A percentile compares a stretch with the other conserved stretches of the same genome.
phyloP scores from a whole-genome alignment of 1,140 invertebrate species.

The Drosophila nasuta region DNA sequence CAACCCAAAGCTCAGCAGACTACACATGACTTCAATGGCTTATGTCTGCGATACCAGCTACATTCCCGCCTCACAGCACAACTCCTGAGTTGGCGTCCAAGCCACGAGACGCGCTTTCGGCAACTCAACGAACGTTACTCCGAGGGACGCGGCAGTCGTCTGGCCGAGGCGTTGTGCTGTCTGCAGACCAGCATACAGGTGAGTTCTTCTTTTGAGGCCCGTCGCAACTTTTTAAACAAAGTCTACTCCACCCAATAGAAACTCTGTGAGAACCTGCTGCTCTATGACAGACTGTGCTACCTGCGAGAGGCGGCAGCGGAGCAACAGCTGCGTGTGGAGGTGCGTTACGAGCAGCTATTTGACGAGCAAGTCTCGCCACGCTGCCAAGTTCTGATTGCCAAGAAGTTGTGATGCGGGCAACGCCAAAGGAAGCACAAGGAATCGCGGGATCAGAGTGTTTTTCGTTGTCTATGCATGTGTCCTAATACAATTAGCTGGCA shows the following conservation, averaged over 20 bases:
- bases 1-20: background rate
- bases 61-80: slow-evolving; percentile 11
- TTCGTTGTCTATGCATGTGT: slow-evolving; percentile 15
- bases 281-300: slow-evolving; percentile 88
- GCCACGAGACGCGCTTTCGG: slow-evolving; percentile 50
- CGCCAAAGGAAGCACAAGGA: background rate
- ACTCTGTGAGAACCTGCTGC: slow-evolving; percentile 89
- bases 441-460: slow-evolving; percentile 13
- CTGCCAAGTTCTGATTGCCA: slow-evolving; percentile 86
- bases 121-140: slow-evolving; percentile 44
- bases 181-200: slow-evolving; percentile 79
- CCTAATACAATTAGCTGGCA: slow-evolving; percentile 62
- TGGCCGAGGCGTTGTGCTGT: slow-evolving; percentile 74
- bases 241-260: slow-evolving; percentile 76
- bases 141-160: slow-evolving; percentile 33
- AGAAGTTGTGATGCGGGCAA: slow-evolving; percentile 67
- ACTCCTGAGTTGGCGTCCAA: slow-evolving; percentile 26
- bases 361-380: slow-evolving; percentile 87
- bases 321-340: slow-evolving; percentile 78
- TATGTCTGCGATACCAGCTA: slow-evolving; percentile 41
- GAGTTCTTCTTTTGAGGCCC: slow-evolving; percentile 26
- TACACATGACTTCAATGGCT: slow-evolving; percentile 19
- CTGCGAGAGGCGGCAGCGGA: slow-evolving; percentile 86
- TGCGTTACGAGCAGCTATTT: slow-evolving; percentile 86
- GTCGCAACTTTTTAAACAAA: slow-evolving; percentile 41